These are phyloP conservation scores for Conger conger DNA, from an alignment of 2,113 vertebrate genomes.

Conservation along the genomic window DNA sequence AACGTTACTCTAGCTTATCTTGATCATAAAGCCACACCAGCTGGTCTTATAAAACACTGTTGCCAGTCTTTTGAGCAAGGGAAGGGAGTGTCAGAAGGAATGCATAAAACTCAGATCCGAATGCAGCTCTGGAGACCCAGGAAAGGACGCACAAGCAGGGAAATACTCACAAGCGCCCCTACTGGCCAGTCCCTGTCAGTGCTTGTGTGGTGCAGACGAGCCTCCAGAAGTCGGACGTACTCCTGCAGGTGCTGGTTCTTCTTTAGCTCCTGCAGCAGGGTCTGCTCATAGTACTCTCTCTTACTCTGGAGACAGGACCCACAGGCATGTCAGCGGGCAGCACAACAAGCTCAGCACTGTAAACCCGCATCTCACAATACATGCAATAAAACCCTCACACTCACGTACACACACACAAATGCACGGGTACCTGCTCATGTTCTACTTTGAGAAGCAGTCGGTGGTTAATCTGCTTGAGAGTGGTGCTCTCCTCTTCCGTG, in stretches of 20 bases:
- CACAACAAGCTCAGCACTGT: neutral
- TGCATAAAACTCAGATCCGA: no score
- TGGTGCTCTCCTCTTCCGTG: constrained; percentile 62
- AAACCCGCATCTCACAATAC: neutral
- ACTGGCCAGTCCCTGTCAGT: constrained; percentile 40
- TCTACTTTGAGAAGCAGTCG: constrained; percentile 71
- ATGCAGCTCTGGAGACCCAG: neutral
- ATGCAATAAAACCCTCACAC: neutral
- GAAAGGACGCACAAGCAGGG: neutral
- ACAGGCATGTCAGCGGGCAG: neutral
- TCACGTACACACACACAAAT: constrained; percentile 11
- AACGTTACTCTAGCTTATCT: no score
- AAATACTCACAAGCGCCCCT: constrained; percentile 50
- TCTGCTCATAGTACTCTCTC: constrained; percentile 73
- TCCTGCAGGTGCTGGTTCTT: constrained; percentile 76
- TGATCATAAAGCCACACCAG: no score
- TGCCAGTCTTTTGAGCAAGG: no score
- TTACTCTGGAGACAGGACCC: constrained; percentile 58
- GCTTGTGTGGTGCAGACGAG: constrained; percentile 46
- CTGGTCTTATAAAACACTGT: no score
- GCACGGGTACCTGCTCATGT: constrained; percentile 69
- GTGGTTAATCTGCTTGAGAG: constrained; percentile 66
- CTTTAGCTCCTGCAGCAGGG: constrained; percentile 73
- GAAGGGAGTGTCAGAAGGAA: neutral
- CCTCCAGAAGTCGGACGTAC: constrained; percentile 68